phyloP scores from a whole-genome alignment of 2,888 invertebrate species.

The Parapristionchus giblindavisi region DNA sequence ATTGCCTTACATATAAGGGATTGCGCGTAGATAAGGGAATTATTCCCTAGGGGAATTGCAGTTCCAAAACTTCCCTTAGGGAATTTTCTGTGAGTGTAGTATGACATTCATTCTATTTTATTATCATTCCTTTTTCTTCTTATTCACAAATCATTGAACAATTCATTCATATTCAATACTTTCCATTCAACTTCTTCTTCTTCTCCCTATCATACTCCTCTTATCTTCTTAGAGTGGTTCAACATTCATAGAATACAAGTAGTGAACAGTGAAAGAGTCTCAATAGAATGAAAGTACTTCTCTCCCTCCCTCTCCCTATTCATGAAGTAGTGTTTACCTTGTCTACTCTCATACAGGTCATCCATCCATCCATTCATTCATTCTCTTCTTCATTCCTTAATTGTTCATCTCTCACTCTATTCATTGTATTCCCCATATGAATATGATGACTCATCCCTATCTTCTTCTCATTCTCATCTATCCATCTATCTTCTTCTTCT shows the following conservation, averaged over 20 bases:
- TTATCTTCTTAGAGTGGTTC: constrained; percentile 18
- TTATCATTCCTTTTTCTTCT: constrained; percentile 9
- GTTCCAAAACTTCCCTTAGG: too few relatives aligned
- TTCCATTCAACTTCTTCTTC: constrained; percentile 21
- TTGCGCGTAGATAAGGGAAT: too few relatives aligned
- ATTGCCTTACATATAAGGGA: too few relatives aligned
- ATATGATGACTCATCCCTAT: not conserved
- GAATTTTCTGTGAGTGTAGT: too few relatives aligned
- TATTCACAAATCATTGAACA: not conserved
- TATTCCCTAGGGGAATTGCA: too few relatives aligned
- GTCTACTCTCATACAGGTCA: not conserved
- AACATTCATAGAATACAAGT: too few relatives aligned
- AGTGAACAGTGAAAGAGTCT: too few relatives aligned
- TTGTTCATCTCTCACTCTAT: not conserved
- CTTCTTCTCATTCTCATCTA: constrained; percentile 21
- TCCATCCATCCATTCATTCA: not conserved
- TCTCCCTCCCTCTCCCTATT: not conserved
- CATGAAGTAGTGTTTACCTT: not conserved
- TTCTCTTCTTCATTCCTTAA: not conserved
- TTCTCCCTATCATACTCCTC: constrained; percentile 10
- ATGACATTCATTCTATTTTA: too few relatives aligned
- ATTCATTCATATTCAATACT: not conserved
- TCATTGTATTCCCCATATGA: not conserved
- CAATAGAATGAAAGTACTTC: too few relatives aligned
- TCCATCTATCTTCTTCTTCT: constrained; percentile 30